Conservation (phyloP, 2,113 vertebrate species). For the Amblyopsis rosae region DNA sequence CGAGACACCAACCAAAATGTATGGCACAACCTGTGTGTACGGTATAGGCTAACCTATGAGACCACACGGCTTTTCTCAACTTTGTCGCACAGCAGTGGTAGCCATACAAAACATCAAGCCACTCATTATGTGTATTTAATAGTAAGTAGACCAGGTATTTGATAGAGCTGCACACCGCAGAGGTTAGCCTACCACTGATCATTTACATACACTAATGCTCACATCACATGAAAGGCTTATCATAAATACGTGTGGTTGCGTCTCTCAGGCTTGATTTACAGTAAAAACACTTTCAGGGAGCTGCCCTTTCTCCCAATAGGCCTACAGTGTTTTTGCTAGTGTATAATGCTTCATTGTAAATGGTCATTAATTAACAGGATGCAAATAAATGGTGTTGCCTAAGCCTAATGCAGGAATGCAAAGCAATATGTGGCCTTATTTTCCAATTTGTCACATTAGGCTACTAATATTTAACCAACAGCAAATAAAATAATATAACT, state of each 20-base stretch:
- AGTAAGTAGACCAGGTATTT: conserved; percentile 55
- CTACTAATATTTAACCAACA: conserved; percentile 11
- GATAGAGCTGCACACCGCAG: conserved; percentile 58
- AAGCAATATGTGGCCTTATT: too few relatives aligned
- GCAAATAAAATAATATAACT: neutral
- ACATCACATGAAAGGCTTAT: conserved; percentile 66
- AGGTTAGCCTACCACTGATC: conserved; percentile 57
- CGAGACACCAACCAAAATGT: too few relatives aligned
- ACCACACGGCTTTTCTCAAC: too few relatives aligned
- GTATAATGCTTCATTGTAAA: conserved; percentile 34
- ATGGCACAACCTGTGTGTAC: too few relatives aligned
- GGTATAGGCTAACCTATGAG: too few relatives aligned
- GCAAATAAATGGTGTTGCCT: conserved; percentile 46
- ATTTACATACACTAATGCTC: conserved; percentile 53
- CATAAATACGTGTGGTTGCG: conserved; percentile 65
- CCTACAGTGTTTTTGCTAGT: conserved; percentile 17
- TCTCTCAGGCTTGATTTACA: conserved; percentile 45
- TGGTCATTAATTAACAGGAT: conserved; percentile 54
- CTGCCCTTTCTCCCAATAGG: conserved; percentile 36
- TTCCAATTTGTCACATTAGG: too few relatives aligned
- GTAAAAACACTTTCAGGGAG: conserved; percentile 56
- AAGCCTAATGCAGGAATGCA: too few relatives aligned
- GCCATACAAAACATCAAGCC: too few relatives aligned
- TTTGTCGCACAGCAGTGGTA: too few relatives aligned
- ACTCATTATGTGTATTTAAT: conserved; percentile 46